A percentile compares a stretch with the other conserved stretches of the same genome.
These are phyloP conservation scores for Alaudala cheleensis DNA, from an alignment of 2,113 vertebrate genomes.

Conservation along the genomic window DNA sequence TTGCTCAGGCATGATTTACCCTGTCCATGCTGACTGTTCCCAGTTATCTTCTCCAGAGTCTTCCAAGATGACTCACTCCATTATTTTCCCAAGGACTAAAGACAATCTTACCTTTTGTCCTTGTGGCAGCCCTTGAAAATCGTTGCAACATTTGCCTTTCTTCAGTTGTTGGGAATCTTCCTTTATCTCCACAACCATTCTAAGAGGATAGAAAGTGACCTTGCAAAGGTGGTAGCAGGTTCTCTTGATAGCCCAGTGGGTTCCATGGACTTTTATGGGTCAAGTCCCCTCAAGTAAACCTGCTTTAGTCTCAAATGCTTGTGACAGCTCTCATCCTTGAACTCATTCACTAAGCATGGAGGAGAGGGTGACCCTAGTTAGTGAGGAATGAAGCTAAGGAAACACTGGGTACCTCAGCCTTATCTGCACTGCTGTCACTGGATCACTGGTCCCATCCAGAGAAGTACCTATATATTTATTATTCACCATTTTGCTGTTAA, in stretches of 20 bases:
- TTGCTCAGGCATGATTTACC: neutral
- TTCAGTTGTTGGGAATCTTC: neutral
- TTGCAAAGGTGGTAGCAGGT: neutral
- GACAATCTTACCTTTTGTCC: neutral
- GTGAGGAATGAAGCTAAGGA: neutral
- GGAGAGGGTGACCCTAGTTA: neutral
- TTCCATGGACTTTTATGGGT: neutral
- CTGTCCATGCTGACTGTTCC: neutral
- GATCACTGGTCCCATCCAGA: neutral
- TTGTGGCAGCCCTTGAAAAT: neutral
- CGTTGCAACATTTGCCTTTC: neutral
- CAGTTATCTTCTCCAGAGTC: neutral
- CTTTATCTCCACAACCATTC: neutral
- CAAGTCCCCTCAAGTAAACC: neutral
- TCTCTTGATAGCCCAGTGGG: neutral
- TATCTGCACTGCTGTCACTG: neutral
- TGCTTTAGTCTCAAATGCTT: neutral
- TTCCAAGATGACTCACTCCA: neutral
- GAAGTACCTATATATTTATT: neutral
- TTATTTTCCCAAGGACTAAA: neutral
- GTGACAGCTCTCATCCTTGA: neutral
- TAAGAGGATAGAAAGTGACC: neutral
- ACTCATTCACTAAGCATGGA: neutral
- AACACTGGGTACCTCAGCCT: neutral
- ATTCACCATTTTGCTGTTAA: neutral